Base-by-base conservation (phyloP, 2,888 invertebrate genomes). In the Epiperipatus broadwayi region DNA sequence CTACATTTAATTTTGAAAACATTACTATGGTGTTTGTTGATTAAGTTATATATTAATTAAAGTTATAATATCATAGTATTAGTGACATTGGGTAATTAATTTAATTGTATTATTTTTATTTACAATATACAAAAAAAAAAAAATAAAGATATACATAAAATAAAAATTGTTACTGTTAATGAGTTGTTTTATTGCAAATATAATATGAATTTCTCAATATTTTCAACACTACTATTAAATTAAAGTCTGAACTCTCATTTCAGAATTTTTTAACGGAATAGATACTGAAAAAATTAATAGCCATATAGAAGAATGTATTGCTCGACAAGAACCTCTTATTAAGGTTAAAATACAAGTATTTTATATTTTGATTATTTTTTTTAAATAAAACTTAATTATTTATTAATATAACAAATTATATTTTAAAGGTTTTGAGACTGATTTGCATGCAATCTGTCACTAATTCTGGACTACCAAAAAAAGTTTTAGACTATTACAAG, bases 391-490 rank as follows among this genome's bases (percentile, higher is more conserved):
- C n/a, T n/a, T n/a, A n/a, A n/a, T n/a, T n/a, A 15, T 10, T 37
- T 27, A 19, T 38, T 32, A 3, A 15, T 21, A 14, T 20, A 25
- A 8, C 15, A 12, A 16, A 35, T 15, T 12, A 10, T 28, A 31
- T 28, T 15, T 41, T 43, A 5, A 45, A 67, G 64, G 64, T 93
- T 5, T 64, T 95, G 27, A 68, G 93, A 7, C 65, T 97, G 4
- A 75, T 97, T 43, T 85, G 87, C 56, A 71, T 95, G 38, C 95
- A 97, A 60, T 89, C 85, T 44, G 69, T 77, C 14, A 83, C 87
- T 2, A 80, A 79, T 40, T 85, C 85, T 14, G 97, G 97, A 0
- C 66, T 97, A 3, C 91, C 91, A 56, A 77, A 75, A 2, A 87
- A 87, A 57, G 69, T 91, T 1, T 47, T 83, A 38, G 75, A 75